Evolutionary conservation across 2,888 invertebrate species (phyloP).

Genomic region (Drosophila formosana): DNA sequence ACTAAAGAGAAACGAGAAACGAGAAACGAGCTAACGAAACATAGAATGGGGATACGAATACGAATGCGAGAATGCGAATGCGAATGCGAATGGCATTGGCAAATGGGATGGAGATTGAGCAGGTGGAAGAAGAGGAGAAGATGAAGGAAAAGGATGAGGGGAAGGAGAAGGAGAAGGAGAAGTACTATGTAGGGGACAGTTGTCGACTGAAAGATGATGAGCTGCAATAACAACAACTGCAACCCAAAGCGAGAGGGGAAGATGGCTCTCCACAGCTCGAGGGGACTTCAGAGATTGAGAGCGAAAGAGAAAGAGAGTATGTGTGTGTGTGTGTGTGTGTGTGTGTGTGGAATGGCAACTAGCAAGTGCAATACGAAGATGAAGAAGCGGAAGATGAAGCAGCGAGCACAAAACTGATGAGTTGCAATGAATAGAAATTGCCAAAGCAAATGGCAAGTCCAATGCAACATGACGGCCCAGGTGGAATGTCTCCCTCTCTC

Average conservation of each 20-base stretch:
- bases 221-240: conserved; percentile 51
- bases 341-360: conserved; percentile 21
- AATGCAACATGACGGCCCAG: conserved; percentile 39
- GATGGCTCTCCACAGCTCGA: conserved; percentile 14
- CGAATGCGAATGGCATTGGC: conserved; percentile 22
- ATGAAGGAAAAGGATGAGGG: background rate
- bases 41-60: conserved; percentile 36
- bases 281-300: conserved; percentile 9
- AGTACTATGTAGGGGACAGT: conserved; percentile 21
- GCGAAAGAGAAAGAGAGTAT: conserved; percentile 7
- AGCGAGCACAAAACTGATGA: conserved; percentile 45
- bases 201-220: conserved; percentile 60
- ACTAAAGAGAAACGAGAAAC: conserved; percentile 30
- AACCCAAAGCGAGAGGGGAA: conserved; percentile 25
- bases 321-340: conserved; percentile 6
- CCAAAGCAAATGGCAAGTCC: conserved; percentile 48
- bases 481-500: conserved; percentile 8
- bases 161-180: background rate
- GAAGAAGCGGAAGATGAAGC: conserved; percentile 20
- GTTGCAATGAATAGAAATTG: conserved; percentile 60
- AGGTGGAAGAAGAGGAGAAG: background rate
- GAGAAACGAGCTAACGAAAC: conserved; percentile 31
- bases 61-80: conserved; percentile 31
- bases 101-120: conserved; percentile 13
- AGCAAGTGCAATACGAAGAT: conserved; percentile 43